These are phyloP conservation scores for Spongilla lacustris DNA, from an alignment of 37 sponge, comb jelly and placozoan genomes.

Conservation along the genomic window DNA sequence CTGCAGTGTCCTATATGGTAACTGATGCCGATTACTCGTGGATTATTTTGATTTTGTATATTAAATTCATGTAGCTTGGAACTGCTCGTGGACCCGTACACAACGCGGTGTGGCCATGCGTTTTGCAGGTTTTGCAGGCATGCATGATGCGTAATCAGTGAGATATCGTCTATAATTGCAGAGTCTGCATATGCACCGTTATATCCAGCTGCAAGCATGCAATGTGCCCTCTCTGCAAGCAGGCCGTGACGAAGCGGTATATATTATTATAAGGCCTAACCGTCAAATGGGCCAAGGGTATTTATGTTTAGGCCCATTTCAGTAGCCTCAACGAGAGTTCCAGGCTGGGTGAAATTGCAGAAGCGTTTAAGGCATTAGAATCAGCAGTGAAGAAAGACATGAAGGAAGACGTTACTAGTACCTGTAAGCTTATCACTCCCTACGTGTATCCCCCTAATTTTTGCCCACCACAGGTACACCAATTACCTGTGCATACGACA, in stretches of 20 bases:
- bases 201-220: conserved; percentile 52
- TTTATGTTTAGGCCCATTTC: not conserved
- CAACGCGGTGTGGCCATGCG: conserved; percentile 68
- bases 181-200: conserved; percentile 60
- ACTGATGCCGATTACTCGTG: not conserved
- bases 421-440: no score
- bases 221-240: conserved; percentile 87
- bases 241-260: conserved; percentile 46
- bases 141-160: no score
- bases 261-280: not conserved
- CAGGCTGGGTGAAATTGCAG: conserved; percentile 53
- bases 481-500: no score
- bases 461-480: not conserved
- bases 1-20: conserved; percentile 86
- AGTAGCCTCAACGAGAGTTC: conserved; percentile 63
- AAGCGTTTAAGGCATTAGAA: conserved; percentile 62
- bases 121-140: conserved; percentile 72
- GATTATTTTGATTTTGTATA: not conserved
- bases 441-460: not conserved
- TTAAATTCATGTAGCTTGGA: conserved; percentile 57
- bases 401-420: no score
- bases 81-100: conserved; percentile 57
- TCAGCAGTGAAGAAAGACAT: conserved; percentile 60
- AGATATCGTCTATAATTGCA: not conserved
- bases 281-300: not conserved